These are phyloP conservation scores for Ochotona curzoniae DNA, from an alignment of 2,113 vertebrate genomes.

Conservation along the genomic window DNA sequence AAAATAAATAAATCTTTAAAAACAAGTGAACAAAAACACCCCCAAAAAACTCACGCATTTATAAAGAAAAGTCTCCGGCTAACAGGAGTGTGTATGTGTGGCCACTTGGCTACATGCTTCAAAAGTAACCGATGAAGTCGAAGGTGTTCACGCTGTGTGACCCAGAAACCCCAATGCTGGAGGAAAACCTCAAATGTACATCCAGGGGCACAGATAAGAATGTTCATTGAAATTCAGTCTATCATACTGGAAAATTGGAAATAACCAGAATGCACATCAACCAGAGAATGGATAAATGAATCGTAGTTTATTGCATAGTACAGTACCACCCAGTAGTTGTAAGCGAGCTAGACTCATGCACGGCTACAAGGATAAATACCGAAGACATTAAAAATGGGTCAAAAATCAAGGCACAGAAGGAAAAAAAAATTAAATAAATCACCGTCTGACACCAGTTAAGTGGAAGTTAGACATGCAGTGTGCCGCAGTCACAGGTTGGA, in stretches of 20 bases:
- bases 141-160: background rate
- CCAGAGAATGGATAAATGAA: conserved; percentile 35
- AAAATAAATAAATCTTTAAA: no score
- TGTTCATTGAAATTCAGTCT: background rate
- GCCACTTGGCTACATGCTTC: background rate
- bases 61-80: background rate
- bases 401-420: conserved; percentile 38
- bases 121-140: conserved; percentile 43
- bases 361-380: background rate
- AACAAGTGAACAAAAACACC: no score
- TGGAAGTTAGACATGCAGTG: conserved; percentile 13
- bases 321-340: background rate
- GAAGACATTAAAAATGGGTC: background rate
- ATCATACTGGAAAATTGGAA: conserved; percentile 37
- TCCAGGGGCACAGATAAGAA: background rate
- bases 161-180: conserved; percentile 16
- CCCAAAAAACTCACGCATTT: no score
- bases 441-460: background rate
- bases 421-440: conserved; percentile 9
- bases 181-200: background rate
- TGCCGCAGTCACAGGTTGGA: background rate
- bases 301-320: conserved; percentile 2
- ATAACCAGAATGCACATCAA: background rate
- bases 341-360: background rate
- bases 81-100: background rate